These are phyloP conservation scores for Conus ventricosus DNA, from an alignment of 1,140 invertebrate genomes.

Conservation along the genomic window DNA sequence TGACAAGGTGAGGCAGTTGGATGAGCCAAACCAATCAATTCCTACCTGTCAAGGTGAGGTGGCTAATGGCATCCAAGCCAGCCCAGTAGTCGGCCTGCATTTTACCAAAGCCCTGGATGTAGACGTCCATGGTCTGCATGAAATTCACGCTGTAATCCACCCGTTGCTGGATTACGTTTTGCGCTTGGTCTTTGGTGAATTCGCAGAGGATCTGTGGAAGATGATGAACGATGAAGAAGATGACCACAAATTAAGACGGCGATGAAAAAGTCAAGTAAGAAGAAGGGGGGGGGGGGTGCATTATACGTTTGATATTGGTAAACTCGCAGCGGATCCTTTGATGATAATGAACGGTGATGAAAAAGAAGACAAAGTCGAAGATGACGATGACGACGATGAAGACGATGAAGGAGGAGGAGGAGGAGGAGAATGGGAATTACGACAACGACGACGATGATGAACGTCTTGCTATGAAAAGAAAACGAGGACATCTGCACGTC, in stretches of 20 bases:
- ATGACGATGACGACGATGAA: neutral
- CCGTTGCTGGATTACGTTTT: conserved; percentile 56
- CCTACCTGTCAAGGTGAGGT: conserved; percentile 45
- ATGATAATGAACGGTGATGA: neutral
- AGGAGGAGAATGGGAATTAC: no score
- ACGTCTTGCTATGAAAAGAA: neutral
- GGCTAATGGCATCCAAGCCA: conserved; percentile 60
- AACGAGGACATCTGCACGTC: no score
- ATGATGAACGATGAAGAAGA: neutral
- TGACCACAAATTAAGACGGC: neutral
- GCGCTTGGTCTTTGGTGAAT: conserved; percentile 46
- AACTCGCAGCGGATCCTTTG: no score
- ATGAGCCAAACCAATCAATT: no score
- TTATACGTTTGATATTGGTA: no score
- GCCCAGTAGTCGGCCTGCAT: conserved; percentile 58
- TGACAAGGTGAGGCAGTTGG: no score
- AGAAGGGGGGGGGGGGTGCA: neutral
- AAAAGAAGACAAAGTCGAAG: neutral
- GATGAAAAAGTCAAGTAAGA: neutral
- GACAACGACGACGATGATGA: neutral
- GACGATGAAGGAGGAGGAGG: neutral
- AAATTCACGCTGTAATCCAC: conserved; percentile 49
- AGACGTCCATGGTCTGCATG: conserved; percentile 45
- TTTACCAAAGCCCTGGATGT: conserved; percentile 62
- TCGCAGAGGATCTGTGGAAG: conserved; percentile 50